Conservation (phyloP, 2,113 vertebrate species). For the Oenanthe oenanthe region DNA sequence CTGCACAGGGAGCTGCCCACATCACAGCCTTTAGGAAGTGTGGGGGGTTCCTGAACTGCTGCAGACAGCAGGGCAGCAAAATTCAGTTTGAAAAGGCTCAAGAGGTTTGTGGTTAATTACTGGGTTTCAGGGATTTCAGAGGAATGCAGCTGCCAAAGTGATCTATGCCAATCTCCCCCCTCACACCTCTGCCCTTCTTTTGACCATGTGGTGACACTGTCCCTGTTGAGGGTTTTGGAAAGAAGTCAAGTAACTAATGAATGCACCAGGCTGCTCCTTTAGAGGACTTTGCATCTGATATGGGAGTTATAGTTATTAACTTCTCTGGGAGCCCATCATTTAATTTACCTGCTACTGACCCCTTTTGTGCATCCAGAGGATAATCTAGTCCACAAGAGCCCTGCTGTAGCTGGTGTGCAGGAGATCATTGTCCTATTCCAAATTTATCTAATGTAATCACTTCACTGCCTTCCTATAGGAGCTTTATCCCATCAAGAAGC, state of each 20-base stretch:
- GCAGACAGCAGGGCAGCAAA: neutral
- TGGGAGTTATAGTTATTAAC: constrained; percentile 46
- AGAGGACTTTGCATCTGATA: neutral
- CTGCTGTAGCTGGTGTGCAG: neutral
- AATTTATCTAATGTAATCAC: constrained; percentile 57
- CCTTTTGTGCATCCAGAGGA: neutral
- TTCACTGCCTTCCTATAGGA: constrained; percentile 16
- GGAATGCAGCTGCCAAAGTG: neutral
- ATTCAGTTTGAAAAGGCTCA: neutral
- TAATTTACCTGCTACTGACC: constrained; percentile 35
- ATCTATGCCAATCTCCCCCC: neutral
- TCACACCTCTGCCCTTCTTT: constrained; percentile 14
- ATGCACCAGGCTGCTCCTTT: neutral
- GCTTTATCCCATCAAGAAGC: constrained; percentile 40
- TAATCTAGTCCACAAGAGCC: neutral
- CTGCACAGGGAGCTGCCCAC: neutral
- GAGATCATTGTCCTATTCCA: constrained; percentile 41
- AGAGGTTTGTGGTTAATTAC: neutral
- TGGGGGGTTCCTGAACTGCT: neutral
- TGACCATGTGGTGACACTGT: neutral
- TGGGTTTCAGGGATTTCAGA: neutral
- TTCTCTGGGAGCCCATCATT: constrained; percentile 31
- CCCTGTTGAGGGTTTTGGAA: constrained; percentile 24
- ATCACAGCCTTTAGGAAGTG: neutral
- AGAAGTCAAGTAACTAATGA: constrained; percentile 37